These are phyloP conservation scores for Cirrhinus molitorella DNA, from an alignment of 2,797 vertebrate species.

Conservation along the genomic window DNA sequence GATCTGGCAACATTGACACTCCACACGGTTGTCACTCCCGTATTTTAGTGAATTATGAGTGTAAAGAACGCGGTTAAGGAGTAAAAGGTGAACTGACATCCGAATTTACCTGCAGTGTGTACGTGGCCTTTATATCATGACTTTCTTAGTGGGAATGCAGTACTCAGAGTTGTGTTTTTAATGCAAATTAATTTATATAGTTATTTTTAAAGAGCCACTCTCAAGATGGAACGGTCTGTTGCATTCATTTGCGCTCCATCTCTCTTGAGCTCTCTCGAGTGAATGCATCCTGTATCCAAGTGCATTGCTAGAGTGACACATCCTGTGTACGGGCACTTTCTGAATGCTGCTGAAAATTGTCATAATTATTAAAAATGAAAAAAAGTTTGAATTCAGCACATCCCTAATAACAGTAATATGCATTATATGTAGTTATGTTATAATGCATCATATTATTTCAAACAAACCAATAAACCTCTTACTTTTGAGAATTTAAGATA, in stretches of 20 bases:
- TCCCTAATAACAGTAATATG: background rate
- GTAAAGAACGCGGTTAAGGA: too few relatives aligned
- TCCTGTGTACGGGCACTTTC: background rate
- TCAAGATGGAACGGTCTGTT: background rate
- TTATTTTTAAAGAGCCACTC: background rate
- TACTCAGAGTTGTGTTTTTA: background rate
- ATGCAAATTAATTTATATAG: background rate
- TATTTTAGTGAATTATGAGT: too few relatives aligned
- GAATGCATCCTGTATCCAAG: background rate
- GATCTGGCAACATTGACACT: too few relatives aligned
- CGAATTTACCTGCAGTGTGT: too few relatives aligned
- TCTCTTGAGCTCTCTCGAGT: background rate
- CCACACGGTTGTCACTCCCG: too few relatives aligned
- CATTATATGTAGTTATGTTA: background rate
- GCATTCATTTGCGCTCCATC: background rate
- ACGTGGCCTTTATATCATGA: fast-evolving
- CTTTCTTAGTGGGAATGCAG: background rate
- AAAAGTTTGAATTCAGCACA: background rate
- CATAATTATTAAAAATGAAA: background rate
- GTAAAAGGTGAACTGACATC: too few relatives aligned
- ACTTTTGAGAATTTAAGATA: background rate
- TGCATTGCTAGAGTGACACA: background rate
- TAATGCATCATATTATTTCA: background rate
- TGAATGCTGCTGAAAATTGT: background rate
- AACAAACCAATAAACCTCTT: background rate